Percentiles rank a stretch among this genome's conserved stretches.
Conservation (phyloP, 2,888 invertebrate species). For the Tenthredo distinguenda region DNA sequence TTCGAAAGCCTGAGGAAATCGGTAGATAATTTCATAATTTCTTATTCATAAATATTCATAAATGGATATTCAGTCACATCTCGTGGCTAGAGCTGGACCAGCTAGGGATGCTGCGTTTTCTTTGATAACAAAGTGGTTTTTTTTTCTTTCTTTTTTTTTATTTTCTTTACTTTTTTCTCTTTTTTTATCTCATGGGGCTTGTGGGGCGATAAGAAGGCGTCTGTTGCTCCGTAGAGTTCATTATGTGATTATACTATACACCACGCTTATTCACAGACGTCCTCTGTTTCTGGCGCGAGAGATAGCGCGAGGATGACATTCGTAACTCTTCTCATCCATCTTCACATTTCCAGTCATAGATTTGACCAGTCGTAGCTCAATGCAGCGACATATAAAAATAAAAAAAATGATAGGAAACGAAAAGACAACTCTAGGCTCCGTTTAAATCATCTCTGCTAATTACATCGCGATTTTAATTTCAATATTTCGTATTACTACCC, state of each 20-base stretch:
- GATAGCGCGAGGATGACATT: constrained; percentile 30
- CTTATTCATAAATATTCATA: background rate
- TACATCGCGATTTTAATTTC: background rate
- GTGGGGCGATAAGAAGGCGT: constrained; percentile 38
- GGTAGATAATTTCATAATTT: background rate
- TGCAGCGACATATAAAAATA: background rate
- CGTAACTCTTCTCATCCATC: constrained; percentile 3
- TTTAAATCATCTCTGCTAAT: too few species aligned
- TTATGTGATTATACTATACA: constrained; percentile 34
- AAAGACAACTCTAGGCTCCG: background rate
- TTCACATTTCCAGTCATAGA: constrained; percentile 1
- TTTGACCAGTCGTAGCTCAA: background rate
- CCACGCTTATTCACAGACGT: constrained; percentile 6
- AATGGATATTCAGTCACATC: background rate
- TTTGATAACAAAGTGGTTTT: background rate
- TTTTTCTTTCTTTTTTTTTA: background rate
- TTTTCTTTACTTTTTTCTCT: background rate
- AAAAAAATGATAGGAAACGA: background rate
- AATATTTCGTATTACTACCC: background rate
- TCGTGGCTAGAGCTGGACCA: constrained; percentile 8
- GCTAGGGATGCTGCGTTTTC: constrained; percentile 25
- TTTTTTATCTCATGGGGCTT: constrained; percentile 34
- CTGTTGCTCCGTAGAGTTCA: constrained; percentile 31
- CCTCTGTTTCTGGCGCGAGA: constrained; percentile 25
- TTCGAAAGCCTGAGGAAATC: background rate